Base-by-base conservation (phyloP, 1,140 invertebrate species). In the Drosophila rufa region DNA sequence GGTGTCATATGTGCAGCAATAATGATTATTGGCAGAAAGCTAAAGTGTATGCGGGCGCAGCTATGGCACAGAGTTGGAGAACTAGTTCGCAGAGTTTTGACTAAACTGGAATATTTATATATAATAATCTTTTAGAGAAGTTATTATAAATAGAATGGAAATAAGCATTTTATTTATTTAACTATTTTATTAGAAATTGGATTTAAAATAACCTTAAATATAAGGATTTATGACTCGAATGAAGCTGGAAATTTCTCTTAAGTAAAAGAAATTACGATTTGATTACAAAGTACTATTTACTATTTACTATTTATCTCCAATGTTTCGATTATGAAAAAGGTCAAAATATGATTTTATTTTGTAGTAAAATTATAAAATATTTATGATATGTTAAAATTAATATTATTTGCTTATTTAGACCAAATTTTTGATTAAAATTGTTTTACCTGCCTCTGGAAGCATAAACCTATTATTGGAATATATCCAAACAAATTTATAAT, bases 1-100 rank as follows among this genome's bases (percentile, higher is more conserved):
- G 61, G 22, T 73, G 40, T 51, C 55, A 56, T 69, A 58, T 69
- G 48, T 68, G 40, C 19, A 30, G 59, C 33, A 47, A 30, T 30
- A 65, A 67, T 65, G 46, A 48, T 48, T 47, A 40, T 64, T 19
- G 43, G n/a, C 33, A 14, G 5, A 58, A 59, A 12, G 14, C 53
- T 56, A 55, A 40, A 42, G 22, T n/a, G 25, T 61, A 42, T 17
- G 36, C 12, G 36, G 22, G 4, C 8, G 9, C 11, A 15, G 36
- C n/a, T 58, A 30, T 12, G 19, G 30, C 12, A 30, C 14, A 17
- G 19, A 45, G 27, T 45, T 45, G 1, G 27, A 4, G 62, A 62
- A 66, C 57, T 62, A 62, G 57, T 66, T 62, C 40, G 1, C 22
- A 5, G 51, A 40, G 25, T 38, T 22, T 5, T 12, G 3, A 33